Percentiles rank a stretch among this genome's conserved stretches.
Evolutionary conservation across 1,140 invertebrate genomes (phyloP).

Genomic region (Propsilocerus akamusi): DNA sequence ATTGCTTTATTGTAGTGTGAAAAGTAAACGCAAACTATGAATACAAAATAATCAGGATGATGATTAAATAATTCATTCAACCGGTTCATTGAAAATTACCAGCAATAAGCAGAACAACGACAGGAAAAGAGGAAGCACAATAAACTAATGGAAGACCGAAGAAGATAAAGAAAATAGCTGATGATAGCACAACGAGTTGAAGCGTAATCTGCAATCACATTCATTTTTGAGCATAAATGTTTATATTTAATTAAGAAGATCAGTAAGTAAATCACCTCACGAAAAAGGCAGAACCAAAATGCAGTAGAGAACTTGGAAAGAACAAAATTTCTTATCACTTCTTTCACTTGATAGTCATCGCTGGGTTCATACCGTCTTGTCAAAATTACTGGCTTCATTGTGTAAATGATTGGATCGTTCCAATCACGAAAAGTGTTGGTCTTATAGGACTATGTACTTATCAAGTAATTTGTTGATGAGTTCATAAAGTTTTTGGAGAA

Average conservation of each 20-base stretch:
- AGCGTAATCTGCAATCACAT: slow-evolving; percentile 17
- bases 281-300: background rate
- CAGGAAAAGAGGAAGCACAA: slow-evolving; percentile 19
- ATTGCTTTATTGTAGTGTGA: slow-evolving; percentile 21
- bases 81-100: too few species aligned
- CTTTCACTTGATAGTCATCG: background rate
- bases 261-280: background rate
- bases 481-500: too few species aligned
- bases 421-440: too few species aligned
- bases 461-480: too few species aligned
- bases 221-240: too few species aligned
- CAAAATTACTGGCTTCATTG: background rate
- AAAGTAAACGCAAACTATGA: slow-evolving; percentile 11
- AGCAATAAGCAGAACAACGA: slow-evolving; percentile 16
- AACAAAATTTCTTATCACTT: background rate
- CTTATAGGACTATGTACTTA: too few species aligned
- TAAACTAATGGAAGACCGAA: slow-evolving; percentile 20
- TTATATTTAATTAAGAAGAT: too few species aligned
- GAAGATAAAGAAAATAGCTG: slow-evolving; percentile 23
- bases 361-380: background rate
- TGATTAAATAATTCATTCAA: too few species aligned
- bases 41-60: too few species aligned
- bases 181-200: slow-evolving; percentile 22
- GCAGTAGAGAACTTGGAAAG: background rate
- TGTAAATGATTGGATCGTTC: too few species aligned